Percentiles rank a stretch among this genome's conserved stretches.
Evolutionary conservation across 37 sponge, comb jelly and placozoan species (phyloP).

Genomic region (Aphrocallistes beatrix): DNA sequence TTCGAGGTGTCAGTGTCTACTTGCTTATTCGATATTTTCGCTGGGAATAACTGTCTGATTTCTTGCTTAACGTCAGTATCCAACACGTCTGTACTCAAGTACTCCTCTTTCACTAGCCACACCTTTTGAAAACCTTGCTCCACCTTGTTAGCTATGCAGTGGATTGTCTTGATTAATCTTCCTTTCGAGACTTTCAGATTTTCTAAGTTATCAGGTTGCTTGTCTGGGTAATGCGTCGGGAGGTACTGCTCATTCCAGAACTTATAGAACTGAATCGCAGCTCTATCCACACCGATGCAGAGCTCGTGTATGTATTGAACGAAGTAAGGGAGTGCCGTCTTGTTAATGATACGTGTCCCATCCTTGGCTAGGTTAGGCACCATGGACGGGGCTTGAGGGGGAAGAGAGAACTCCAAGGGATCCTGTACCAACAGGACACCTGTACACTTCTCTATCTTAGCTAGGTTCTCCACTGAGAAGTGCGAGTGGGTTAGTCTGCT

Average conservation of each 20-base stretch:
- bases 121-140: not conserved
- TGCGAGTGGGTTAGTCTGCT: not conserved
- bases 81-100: not conserved
- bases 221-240: not conserved
- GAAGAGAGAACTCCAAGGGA: not conserved
- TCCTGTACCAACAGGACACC: not conserved
- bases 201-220: not conserved
- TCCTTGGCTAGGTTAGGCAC: not conserved
- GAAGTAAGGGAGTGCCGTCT: not conserved
- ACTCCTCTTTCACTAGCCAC: not conserved
- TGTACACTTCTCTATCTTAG: not conserved
- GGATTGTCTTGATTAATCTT: not conserved
- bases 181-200: not conserved
- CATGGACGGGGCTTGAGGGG: not conserved
- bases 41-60: not conserved
- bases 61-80: not conserved
- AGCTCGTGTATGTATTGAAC: not conserved
- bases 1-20: not conserved
- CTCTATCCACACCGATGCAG: not conserved
- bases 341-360: not conserved
- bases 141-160: not conserved
- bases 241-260: constrained; percentile 7
- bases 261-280: not conserved
- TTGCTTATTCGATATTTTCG: not conserved
- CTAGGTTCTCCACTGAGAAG: not conserved